Base-by-base conservation (phyloP, 2,113 vertebrate species). In the Vanacampus margaritifer region DNA sequence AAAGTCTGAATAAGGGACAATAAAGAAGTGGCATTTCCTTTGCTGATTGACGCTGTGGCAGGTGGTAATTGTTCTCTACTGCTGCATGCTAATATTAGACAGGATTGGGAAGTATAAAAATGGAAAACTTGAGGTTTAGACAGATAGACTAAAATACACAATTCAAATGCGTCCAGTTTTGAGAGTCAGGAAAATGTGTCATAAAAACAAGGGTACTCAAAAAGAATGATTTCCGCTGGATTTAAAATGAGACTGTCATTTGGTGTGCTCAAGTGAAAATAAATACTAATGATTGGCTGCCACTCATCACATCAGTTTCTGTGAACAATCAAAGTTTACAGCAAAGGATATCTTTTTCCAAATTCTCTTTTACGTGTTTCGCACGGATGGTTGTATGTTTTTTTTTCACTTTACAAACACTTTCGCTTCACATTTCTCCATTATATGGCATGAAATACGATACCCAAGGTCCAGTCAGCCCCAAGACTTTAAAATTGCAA, bases 41-140 rank as follows among this genome's bases (percentile, higher is more conserved):
- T 69, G 53, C 67, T n/a, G 45, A 60, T 26, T 64, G 63, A 62
- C 56, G 68, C 32, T 72, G 66, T 82, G 81, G 80, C 71, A 81
- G 76, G 65, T 68, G 54, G 67, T 76, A 46, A 76, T 73, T 80
- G 65, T 64, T 63, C 62, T 67, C 37, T 64, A 57, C 68, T 36
- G 50, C 50, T 56, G 51, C 46, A 68, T 60, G 36, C 67, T 61
- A 65, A 71, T 71, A 69, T 64, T 50, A 64, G 69, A 69, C 23
- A 65, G 57, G 28, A 74, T 6, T 23, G 41, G 32, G 26, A 67
- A 67, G 73, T 37, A 69, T 65, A 41, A 68, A 79, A 71, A 70
- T 60, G 24, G 32, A 65, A 64, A 3, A 13, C 16, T 46, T 72
- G 2, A 3, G 23, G 39, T 43, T 56, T 35, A 11, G 21, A 70